Conservation (phyloP, 2,797 vertebrate species). For the Prunella strophiata region DNA sequence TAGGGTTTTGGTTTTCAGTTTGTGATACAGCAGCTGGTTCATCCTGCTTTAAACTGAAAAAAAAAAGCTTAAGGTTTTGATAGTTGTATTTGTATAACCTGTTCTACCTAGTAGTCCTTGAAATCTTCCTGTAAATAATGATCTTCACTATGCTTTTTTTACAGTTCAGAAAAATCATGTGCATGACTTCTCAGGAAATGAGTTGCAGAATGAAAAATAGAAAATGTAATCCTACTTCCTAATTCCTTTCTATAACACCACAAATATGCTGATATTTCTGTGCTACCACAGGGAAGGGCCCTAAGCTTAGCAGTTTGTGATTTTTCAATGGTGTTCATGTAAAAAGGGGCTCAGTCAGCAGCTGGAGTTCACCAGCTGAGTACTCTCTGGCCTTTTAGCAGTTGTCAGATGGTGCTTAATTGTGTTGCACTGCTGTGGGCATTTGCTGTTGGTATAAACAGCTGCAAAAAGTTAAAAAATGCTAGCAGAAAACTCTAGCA, state of each 20-base stretch:
- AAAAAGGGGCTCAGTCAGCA: background rate
- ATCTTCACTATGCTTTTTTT: background rate
- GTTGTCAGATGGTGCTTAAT: background rate
- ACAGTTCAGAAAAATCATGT: background rate
- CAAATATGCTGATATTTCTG: background rate
- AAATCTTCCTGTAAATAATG: background rate
- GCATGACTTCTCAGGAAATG: background rate
- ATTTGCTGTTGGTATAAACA: background rate
- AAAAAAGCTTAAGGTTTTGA: background rate
- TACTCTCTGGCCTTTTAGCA: background rate
- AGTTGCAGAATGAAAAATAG: background rate
- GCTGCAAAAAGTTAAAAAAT: background rate
- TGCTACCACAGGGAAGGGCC: background rate
- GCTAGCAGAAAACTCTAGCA: background rate
- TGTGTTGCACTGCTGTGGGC: background rate
- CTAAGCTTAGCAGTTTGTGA: background rate
- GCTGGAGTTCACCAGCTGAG: background rate
- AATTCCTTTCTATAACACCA: background rate
- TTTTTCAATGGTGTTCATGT: background rate
- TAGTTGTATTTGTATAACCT: background rate
- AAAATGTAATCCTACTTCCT: background rate
- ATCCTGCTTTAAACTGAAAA: background rate
- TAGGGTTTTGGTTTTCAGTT: background rate
- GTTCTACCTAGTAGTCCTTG: background rate
- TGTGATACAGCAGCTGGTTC: background rate